Base-by-base conservation (phyloP, 2,113 vertebrate genomes). In the Melozone crissalis region DNA sequence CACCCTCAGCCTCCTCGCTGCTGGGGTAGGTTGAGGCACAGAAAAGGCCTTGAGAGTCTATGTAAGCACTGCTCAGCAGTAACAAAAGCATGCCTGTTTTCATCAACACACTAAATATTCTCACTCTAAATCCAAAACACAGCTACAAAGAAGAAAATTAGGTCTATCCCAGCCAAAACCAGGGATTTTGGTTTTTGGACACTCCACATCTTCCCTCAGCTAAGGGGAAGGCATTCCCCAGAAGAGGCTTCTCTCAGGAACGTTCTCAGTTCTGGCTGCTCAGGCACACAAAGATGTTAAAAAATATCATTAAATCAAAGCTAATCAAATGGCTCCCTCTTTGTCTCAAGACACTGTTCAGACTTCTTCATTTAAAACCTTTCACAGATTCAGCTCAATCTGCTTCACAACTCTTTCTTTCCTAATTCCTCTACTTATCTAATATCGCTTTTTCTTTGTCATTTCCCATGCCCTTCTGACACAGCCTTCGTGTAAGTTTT, bases 281-380 rank as follows among this genome's bases (percentile, higher is more conserved):
- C 37, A 84, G 65, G 31, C 61, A 79, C 51, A 90, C 41, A 54
- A 78, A 84, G 49, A 63, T 54, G 37, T 86, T 95, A 44, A 92
- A 92, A 75, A 95, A 82, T 90, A 93, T 71, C 68, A 75, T 86
- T 94, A 90, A 91, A 96, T 90, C 83, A 94, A 52, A 94, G 86
- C 73, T 92, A 94, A 93, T 95, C 85, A 95, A 88, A 93, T 74
- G 35, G 79, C 44, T 94, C 72, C 52, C 83, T 55, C 47, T 86
- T 96, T 58, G 3, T 92, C 88, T 90, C 79, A 86, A 94, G 88
- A 90, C 55, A 75, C 72, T 84, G 85, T 54, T 88, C 75, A 92
- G 79, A 54, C 39, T 89, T 90, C 83, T 77, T 94, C 33, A 72
- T 78, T 89, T 93, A 93, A 94, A 96, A 78, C 49, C 58, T 57